phyloP scores from a whole-genome alignment of 2,113 vertebrate genomes.

The Neopipo cinnamomea region DNA sequence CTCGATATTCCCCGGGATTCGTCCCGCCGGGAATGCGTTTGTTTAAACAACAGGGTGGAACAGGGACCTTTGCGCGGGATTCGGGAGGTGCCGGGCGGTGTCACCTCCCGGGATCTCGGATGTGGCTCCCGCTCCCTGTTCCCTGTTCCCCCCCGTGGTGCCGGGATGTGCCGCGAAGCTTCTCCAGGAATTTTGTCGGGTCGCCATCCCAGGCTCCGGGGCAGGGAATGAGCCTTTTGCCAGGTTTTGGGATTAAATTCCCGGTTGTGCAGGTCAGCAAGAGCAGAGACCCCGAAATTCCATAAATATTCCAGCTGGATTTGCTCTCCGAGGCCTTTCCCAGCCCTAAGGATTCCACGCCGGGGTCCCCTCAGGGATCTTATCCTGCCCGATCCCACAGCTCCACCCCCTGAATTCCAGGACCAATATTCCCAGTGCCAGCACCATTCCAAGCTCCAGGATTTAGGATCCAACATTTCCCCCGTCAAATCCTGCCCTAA shows the following conservation, averaged over 20 bases:
- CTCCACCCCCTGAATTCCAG: background rate
- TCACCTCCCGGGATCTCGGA: too few species aligned
- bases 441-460: accelerated
- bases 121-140: background rate
- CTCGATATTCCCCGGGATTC: accelerated
- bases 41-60: background rate
- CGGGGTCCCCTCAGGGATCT: background rate
- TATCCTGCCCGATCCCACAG: accelerated
- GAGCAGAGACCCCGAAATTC: background rate
- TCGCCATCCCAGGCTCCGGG: accelerated
- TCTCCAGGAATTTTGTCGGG: accelerated
- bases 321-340: accelerated
- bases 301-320: background rate
- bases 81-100: background rate
- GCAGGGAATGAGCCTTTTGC: background rate
- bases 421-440: accelerated
- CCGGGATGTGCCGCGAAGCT: accelerated
- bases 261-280: background rate
- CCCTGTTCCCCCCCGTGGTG: background rate
- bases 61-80: background rate
- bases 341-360: accelerated
- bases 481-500: accelerated
- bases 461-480: accelerated
- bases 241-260: background rate
- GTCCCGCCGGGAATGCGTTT: background rate